Base-by-base conservation (phyloP, 2,113 vertebrate genomes). In the Mus pahari region DNA sequence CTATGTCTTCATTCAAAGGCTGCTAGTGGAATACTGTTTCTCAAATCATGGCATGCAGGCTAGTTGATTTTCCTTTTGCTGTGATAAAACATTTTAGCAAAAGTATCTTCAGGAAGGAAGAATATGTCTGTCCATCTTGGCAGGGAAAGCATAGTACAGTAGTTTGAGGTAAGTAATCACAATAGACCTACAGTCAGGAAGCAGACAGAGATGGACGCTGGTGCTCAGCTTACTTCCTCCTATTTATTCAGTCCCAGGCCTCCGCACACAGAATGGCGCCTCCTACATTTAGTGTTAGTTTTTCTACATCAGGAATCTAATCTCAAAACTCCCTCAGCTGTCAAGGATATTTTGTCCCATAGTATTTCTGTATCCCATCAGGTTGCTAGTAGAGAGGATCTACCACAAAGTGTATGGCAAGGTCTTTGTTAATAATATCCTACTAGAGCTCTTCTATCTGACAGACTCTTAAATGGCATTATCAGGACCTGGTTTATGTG, bases 401-500 rank as follows among this genome's bases (percentile, higher is more conserved):
- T 1, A 82, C 28, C 3, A 39, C 36, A 82, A 28, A 1, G n/a
- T 24, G 5, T 36, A n/a, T 31, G 2, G 33, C 45, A 10, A 55
- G 9, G 1, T 7, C 22, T 12, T 45, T 77, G 1, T n/a, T 78
- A 81, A 71, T 45, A 83, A 28, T 71, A 14, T 16, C 26, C 20
- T 6, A 26, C 2, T 0, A 20, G 0, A 70, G 12, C 7, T 22
- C 5, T 89, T 74, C 19, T 39, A 1, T 39, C 13, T 28, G n/a
- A 55, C 11, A 3, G 8, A 0, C 7, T 26, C 1, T 4, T 68
- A 8, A 1, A 8, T 7, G 10, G 0, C 6, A 5, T n/a, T 36
- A 0, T 53, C 36, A 81, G 24, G 8, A 36, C 5, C 7, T 60
- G 79, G 8, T 12, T 77, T 26, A 36, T 17, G 12, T 26, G 42